Evolutionary conservation across 2,888 invertebrate species (phyloP), one percentile per base, ranked within the genome.

Genomic region (Drosophila sordidula): DNA sequence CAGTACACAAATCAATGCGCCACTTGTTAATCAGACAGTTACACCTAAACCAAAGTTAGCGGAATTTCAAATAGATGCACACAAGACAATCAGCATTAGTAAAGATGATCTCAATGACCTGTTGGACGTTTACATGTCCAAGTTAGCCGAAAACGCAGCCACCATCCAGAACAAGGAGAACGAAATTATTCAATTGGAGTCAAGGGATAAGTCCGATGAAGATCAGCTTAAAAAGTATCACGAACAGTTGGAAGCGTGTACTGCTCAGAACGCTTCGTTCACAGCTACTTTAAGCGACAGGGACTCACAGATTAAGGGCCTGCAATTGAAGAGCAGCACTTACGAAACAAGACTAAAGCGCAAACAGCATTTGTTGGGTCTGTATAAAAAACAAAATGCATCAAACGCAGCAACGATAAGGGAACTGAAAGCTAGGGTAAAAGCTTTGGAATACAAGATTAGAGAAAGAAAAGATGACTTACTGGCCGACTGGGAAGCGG

Each of bases 61-160:
- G 0, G 87, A 83, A 12, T 72, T 82, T 32, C 87, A 87, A 58
- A 82, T 82, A 25, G 84, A 82, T 29, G 84, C 78, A 0, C 87
- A 78, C 6, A 82, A 87, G 25, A 82, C 84, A 3, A 84, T 82
- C 9, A 68, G 82, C 38, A 82, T 82, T 4, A 82, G 75, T 32
- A 82, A 87, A 16, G 81, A 72, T 16, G 82, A 82, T 56, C 59
- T 82, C 29, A 84, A 82, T 11, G 82, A 82, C 57, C 63, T 82
- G 0, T 16, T 82, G 34, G 82, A 69, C 18, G 81, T 82, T 5
- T 82, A 87, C 29, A 80, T 82, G 72, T 62, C 50, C 4, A 82
- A 78, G 34, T 51, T 82, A 6, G 87, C 84, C 0, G 84, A 87
- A 22, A 87, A 78, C 32, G 82, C 84, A 4, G 81, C 78, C 3